Evolutionary conservation across 2,888 invertebrate genomes (phyloP).

Genomic region (Hirtodrosophila duncani): DNA sequence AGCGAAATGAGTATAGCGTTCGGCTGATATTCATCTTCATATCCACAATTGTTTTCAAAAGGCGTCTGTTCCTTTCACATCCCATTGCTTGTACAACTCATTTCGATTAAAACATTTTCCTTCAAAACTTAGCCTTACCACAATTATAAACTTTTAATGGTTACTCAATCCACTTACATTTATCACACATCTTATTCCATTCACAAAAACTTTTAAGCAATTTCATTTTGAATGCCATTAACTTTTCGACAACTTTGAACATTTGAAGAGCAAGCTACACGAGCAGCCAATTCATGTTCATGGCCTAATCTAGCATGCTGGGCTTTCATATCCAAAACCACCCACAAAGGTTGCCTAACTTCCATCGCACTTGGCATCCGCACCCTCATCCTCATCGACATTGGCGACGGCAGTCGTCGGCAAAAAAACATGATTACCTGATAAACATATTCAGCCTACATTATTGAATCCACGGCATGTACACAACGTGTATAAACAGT

Average conservation of each 20-base stretch:
- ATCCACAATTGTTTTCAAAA: no score
- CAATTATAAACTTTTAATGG: conserved; percentile 27
- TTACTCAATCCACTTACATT: conserved; percentile 23
- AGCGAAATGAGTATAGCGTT: no score
- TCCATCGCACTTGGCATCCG: no score
- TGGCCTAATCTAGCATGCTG: conserved; percentile 10
- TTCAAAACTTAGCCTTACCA: background rate
- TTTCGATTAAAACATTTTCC: no score
- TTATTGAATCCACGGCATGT: conserved; percentile 40
- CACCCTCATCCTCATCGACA: conserved; percentile 17
- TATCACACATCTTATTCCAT: no score
- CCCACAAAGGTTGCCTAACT: no score
- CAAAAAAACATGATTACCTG: conserved; percentile 30
- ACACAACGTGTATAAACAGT: conserved; percentile 6
- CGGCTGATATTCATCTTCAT: no score
- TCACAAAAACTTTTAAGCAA: conserved; percentile 10
- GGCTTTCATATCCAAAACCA: no score
- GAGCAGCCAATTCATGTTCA: background rate
- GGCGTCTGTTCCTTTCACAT: no score
- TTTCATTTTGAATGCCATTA: conserved; percentile 14
- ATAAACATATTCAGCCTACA: conserved; percentile 41
- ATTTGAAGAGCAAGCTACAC: no score
- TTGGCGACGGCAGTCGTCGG: background rate
- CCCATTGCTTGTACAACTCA: no score
- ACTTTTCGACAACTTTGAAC: conserved; percentile 14